Evolutionary conservation across 2,888 invertebrate species (phyloP).

Genomic region (Leptura quadrifasciata): DNA sequence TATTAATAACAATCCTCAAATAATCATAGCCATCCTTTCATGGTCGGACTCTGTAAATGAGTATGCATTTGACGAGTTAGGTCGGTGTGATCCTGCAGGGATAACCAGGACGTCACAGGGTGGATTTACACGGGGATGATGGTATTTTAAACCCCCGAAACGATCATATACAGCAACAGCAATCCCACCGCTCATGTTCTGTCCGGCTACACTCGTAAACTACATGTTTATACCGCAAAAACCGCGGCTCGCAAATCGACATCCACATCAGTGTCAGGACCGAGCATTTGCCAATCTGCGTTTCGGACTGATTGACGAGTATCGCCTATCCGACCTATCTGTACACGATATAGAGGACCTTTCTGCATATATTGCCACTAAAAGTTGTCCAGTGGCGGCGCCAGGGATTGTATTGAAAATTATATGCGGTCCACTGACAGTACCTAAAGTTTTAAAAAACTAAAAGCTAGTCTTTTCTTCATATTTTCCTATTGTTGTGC

Average conservation of each 20-base stretch:
- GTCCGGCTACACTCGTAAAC: slow-evolving; percentile 73
- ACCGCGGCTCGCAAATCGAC: slow-evolving; percentile 75
- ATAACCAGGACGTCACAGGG: slow-evolving; percentile 67
- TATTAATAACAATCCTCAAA: slow-evolving; percentile 21
- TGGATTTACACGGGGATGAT: slow-evolving; percentile 65
- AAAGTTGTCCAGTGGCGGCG: slow-evolving; percentile 54
- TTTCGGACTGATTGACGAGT: slow-evolving; percentile 71
- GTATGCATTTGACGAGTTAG: slow-evolving; percentile 63
- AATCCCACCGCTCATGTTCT: slow-evolving; percentile 72
- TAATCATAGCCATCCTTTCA: slow-evolving; percentile 21
- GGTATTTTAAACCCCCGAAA: slow-evolving; percentile 70
- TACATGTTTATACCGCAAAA: slow-evolving; percentile 75
- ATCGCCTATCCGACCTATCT: slow-evolving; percentile 56
- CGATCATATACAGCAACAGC: slow-evolving; percentile 68
- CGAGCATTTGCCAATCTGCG: slow-evolving; percentile 72
- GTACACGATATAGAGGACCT: slow-evolving; percentile 47
- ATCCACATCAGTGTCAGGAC: slow-evolving; percentile 71
- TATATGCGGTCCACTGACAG: too few species aligned
- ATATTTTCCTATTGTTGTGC: too few species aligned
- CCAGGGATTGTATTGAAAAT: neutral
- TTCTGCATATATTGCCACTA: slow-evolving; percentile 52
- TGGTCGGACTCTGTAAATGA: slow-evolving; percentile 28
- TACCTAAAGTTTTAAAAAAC: too few species aligned
- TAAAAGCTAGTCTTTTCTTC: too few species aligned
- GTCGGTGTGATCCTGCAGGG: slow-evolving; percentile 65